Conservation (phyloP, 2,797 vertebrate species). For the Enteromius afrohamiltoni region DNA sequence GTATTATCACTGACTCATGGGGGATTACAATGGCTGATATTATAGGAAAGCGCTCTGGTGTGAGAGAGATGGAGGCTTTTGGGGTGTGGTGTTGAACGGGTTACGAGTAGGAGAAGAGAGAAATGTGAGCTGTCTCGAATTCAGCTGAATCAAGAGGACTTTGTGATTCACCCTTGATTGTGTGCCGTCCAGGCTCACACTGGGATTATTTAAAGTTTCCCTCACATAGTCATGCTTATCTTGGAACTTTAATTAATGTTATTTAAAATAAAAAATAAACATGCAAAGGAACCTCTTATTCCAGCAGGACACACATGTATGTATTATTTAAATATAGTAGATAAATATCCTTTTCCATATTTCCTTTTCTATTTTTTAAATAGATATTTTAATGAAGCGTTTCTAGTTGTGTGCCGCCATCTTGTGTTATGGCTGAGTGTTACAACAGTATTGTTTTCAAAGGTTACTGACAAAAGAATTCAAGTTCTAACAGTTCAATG, state of each 20-base stretch:
- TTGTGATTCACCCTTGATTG: background rate
- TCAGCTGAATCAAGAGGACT: background rate
- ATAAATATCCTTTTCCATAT: background rate
- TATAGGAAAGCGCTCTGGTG: background rate
- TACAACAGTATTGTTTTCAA: background rate
- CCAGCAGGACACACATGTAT: background rate
- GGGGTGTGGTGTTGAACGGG: background rate
- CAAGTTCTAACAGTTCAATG: background rate
- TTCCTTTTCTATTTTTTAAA: too few species aligned
- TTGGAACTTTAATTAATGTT: background rate
- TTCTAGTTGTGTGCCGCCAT: background rate
- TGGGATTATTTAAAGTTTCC: background rate
- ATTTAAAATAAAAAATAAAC: background rate
- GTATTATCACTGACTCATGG: slow-evolving; percentile 26
- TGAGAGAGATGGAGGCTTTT: background rate
- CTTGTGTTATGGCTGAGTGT: background rate
- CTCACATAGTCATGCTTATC: background rate
- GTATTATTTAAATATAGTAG: background rate
- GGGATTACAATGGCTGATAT: slow-evolving; percentile 1
- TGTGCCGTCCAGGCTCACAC: background rate
- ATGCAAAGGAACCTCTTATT: background rate
- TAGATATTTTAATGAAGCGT: background rate
- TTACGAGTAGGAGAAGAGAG: background rate
- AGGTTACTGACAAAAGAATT: background rate
- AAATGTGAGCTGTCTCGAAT: background rate